These are phyloP conservation scores for Zaprionus taronus DNA, from an alignment of 1,140 invertebrate genomes.

Conservation along the genomic window DNA sequence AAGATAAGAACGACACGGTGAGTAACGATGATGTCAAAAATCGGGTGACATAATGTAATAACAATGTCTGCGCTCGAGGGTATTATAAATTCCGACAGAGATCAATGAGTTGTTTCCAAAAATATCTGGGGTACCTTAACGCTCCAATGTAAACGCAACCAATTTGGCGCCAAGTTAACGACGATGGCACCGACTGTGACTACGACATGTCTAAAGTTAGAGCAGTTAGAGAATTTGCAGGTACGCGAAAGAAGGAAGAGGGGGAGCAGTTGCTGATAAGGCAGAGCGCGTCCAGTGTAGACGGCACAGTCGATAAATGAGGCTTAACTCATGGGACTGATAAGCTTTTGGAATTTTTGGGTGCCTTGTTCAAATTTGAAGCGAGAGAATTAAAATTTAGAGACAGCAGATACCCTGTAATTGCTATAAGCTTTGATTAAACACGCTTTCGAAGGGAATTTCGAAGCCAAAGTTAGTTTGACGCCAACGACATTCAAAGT, in stretches of 20 bases:
- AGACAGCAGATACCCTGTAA: slow-evolving; percentile 15
- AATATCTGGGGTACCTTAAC: slow-evolving; percentile 34
- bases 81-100: slow-evolving; percentile 48
- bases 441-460: no score
- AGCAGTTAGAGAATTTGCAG: slow-evolving; percentile 1
- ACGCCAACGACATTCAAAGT: neutral
- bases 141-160: slow-evolving; percentile 34
- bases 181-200: slow-evolving; percentile 3
- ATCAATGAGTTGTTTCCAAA: slow-evolving; percentile 49
- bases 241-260: neutral
- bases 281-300: slow-evolving; percentile 24
- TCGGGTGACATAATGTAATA: slow-evolving; percentile 57
- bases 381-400: neutral
- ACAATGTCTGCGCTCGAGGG: slow-evolving; percentile 21
- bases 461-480: no score
- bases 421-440: neutral
- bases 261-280: slow-evolving; percentile 45
- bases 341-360: slow-evolving; percentile 37
- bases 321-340: slow-evolving; percentile 25
- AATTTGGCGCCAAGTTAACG: slow-evolving; percentile 18
- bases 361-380: slow-evolving; percentile 8
- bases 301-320: slow-evolving; percentile 41
- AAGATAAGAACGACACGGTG: slow-evolving; percentile 71
- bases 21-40: slow-evolving; percentile 37
- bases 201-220: slow-evolving; percentile 55